phyloP scores from a whole-genome alignment of 2,113 vertebrate genomes.

The Pagrus major region DNA sequence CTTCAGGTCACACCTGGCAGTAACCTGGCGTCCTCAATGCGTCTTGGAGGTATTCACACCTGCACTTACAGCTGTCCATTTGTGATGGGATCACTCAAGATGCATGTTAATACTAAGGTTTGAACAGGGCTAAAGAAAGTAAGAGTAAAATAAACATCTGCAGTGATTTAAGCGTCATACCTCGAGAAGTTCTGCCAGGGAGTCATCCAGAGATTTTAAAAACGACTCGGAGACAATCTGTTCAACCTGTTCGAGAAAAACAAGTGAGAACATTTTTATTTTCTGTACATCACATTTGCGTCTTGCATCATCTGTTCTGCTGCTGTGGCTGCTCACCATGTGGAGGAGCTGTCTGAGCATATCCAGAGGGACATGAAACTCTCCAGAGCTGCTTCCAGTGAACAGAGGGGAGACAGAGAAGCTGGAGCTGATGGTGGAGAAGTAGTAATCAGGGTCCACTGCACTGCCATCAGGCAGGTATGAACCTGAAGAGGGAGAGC shows the following conservation, averaged over 20 bases:
- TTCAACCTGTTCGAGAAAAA: conserved; percentile 86
- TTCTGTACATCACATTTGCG: neutral
- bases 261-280: neutral
- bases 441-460: conserved; percentile 94
- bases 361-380: conserved; percentile 91
- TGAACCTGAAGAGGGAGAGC: conserved; percentile 81
- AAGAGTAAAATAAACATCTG: neutral
- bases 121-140: too few relatives aligned
- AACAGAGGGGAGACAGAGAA: conserved; percentile 97
- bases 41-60: too few relatives aligned
- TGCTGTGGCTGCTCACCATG: conserved; percentile 84
- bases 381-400: conserved; percentile 90
- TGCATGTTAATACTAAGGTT: too few relatives aligned
- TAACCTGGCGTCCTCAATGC: too few relatives aligned
- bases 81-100: too few relatives aligned
- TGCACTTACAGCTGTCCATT: too few relatives aligned
- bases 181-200: conserved; percentile 86
- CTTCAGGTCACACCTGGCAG: too few relatives aligned
- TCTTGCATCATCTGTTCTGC: neutral
- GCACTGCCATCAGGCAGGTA: conserved; percentile 93
- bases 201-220: conserved; percentile 89
- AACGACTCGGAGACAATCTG: conserved; percentile 92
- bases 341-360: conserved; percentile 91
- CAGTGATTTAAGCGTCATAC: conserved; percentile 72
- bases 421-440: conserved; percentile 96